phyloP scores from a whole-genome alignment of 1,140 invertebrate species.

The Diploscapter pachys region DNA sequence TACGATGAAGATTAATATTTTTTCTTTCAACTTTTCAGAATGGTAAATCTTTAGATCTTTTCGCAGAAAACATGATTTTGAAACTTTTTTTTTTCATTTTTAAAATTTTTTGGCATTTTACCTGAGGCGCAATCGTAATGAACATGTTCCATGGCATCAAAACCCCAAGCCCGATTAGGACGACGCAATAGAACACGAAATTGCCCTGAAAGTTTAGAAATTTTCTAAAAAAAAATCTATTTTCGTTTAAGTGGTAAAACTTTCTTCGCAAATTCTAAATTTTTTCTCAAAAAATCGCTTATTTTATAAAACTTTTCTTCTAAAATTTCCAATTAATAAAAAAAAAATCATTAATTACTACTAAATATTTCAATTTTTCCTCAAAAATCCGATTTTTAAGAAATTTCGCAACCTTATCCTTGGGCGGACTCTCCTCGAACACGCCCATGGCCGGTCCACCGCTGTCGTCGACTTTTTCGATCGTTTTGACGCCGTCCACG shows the following conservation, averaged over 20 bases:
- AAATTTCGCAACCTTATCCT: background rate
- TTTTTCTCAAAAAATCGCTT: background rate
- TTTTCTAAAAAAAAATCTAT: no score
- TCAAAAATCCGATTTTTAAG: background rate
- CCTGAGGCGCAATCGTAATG: slow-evolving; percentile 32
- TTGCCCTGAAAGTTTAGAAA: background rate
- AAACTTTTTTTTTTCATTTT: no score
- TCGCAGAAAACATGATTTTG: no score
- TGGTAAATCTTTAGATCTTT: no score
- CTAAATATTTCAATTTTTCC: background rate
- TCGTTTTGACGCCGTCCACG: background rate
- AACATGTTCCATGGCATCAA: slow-evolving; percentile 37
- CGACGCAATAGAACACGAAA: slow-evolving; percentile 25
- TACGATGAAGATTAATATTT: background rate
- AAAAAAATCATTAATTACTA: background rate
- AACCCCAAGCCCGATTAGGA: slow-evolving; percentile 30
- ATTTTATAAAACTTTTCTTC: background rate
- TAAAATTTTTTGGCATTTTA: background rate
- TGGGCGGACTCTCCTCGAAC: background rate
- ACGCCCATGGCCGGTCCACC: background rate
- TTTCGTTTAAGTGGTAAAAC: background rate
- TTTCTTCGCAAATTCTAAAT: background rate
- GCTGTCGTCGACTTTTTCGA: background rate
- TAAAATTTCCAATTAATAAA: background rate
- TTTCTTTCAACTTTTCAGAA: background rate